A percentile compares a stretch with the other conserved stretches of the same genome.
phyloP scores from a whole-genome alignment of 2,888 invertebrate species.

The Napeogenes sylphis region DNA sequence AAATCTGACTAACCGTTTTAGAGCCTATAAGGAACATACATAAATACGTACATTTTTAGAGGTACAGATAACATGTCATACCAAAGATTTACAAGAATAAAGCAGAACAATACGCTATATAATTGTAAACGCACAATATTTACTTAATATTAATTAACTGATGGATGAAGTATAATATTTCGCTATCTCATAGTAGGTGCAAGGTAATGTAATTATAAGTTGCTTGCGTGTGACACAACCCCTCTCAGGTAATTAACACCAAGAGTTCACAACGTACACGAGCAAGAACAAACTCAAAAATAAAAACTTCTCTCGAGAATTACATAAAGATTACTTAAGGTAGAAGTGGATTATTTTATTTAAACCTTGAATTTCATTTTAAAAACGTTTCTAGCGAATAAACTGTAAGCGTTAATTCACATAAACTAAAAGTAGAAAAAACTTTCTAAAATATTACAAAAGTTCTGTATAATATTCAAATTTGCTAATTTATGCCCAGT shows the following conservation, averaged over 20 bases:
- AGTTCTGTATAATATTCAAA: too few species aligned
- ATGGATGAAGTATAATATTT: slow-evolving; percentile 3
- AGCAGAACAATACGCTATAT: too few species aligned
- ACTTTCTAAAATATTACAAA: too few species aligned
- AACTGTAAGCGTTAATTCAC: too few species aligned
- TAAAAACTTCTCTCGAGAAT: slow-evolving; percentile 12
- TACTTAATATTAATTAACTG: background rate
- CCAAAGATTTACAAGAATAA: too few species aligned
- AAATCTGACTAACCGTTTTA: too few species aligned
- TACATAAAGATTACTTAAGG: slow-evolving; percentile 2
- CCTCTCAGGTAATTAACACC: slow-evolving; percentile 31
- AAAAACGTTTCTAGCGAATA: background rate
- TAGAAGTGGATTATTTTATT: background rate
- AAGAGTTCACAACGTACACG: slow-evolving; percentile 27
- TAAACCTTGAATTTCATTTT: background rate
- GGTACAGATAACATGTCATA: too few species aligned
- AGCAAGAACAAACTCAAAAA: slow-evolving; percentile 13
- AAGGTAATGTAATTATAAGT: slow-evolving; percentile 35
- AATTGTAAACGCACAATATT: background rate
- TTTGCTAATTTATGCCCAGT: too few species aligned
- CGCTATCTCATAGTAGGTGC: slow-evolving; percentile 18
- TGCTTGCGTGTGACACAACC: slow-evolving; percentile 34
- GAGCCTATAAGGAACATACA: too few species aligned
- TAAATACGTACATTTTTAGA: too few species aligned
- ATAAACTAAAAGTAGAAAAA: too few species aligned